Base-by-base conservation (phyloP, 1,140 invertebrate species). In the Aradophagus sp. region DNA sequence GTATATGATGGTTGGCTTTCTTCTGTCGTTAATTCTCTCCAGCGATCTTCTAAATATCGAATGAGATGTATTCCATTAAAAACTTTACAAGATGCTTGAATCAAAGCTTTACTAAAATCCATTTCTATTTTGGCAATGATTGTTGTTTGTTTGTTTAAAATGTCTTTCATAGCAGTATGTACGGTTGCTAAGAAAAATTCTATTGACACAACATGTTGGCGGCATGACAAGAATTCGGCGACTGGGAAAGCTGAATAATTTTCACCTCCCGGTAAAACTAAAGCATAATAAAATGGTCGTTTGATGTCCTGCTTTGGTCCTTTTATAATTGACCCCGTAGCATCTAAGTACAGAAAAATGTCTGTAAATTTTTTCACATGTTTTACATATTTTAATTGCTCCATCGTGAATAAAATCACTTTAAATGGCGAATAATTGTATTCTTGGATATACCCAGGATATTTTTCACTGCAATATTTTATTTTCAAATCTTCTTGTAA, bases 221-320 rank as follows among this genome's bases (percentile, higher is more conserved):
- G 1, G n/a, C 48, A 52, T 1, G 48, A 29, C 5, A 52, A 3
- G 34, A 39, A 52, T 52, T 52, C 48, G n/a, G 48, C 35, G 13
- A 52, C 26, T 29, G 48, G 23, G 0, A 52, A 19, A 2, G 35
- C 20, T 1, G 48, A 39, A 39, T 29, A 13, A 19, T 17, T 5
- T 52, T 38, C 7, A 4, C n/a, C 4, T 26, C 47, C 47, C 5
- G 32, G 13, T 1, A 36, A 14, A 14, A 50, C 47, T 7, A 48
- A 12, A 2, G 55, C 41, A 15, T 59, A 59, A 19, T 59, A 59
- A 31, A n/a, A 59, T 6, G 42, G 42, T 12, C 23, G 26, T 31
- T 47, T 59, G 2, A 16, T 14, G 0, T 19, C 55, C 26, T 59
- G 55, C 5, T n/a, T 2, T 4, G 55, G 55, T 8, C 5, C 1